Percentiles rank a stretch among this genome's conserved stretches.
These are phyloP conservation scores for Caenorhabditis japonica DNA, from an alignment of 2,888 invertebrate genomes.

Conservation along the genomic window DNA sequence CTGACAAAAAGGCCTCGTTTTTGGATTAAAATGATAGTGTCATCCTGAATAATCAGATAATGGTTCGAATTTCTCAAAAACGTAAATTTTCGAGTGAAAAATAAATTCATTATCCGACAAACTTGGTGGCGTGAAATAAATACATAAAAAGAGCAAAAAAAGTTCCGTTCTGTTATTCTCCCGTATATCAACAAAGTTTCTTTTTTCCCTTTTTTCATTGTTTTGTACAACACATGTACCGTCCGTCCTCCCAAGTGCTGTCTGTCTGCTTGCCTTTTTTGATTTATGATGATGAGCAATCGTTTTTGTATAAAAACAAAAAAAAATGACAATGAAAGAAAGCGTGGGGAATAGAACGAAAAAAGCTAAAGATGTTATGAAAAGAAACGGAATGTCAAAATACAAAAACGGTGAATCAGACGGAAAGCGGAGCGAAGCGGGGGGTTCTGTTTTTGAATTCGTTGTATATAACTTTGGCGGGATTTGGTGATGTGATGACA, in stretches of 20 bases:
- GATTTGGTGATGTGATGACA: conserved; percentile 21
- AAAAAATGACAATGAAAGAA: conserved; percentile 18
- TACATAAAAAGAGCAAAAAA: conserved; percentile 5
- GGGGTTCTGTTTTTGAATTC: conserved; percentile 34
- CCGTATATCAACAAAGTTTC: conserved; percentile 4
- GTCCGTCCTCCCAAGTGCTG: conserved; percentile 14
- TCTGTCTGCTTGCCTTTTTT: too few species aligned
- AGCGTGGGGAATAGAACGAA: conserved; percentile 8
- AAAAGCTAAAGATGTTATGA: conserved; percentile 34
- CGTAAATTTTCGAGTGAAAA: too few species aligned
- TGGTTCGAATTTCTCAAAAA: too few species aligned
- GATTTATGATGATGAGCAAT: conserved; percentile 43
- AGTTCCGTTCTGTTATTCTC: conserved; percentile 6
- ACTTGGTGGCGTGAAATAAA: too few species aligned
- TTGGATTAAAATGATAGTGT: too few species aligned
- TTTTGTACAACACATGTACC: conserved; percentile 27
- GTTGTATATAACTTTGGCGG: conserved; percentile 2
- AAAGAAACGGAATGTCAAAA: conserved; percentile 35
- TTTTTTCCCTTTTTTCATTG: conserved; percentile 7
- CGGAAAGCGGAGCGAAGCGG: not conserved
- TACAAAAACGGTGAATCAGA: conserved; percentile 30
- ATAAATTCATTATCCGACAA: too few species aligned
- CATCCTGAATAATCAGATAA: too few species aligned
- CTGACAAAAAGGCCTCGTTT: too few species aligned
- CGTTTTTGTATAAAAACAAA: conserved; percentile 36